A percentile compares a stretch with the other conserved stretches of the same genome.
These are phyloP conservation scores for Phoebastria nigripes DNA, from an alignment of 2,797 vertebrate genomes.

Conservation along the genomic window DNA sequence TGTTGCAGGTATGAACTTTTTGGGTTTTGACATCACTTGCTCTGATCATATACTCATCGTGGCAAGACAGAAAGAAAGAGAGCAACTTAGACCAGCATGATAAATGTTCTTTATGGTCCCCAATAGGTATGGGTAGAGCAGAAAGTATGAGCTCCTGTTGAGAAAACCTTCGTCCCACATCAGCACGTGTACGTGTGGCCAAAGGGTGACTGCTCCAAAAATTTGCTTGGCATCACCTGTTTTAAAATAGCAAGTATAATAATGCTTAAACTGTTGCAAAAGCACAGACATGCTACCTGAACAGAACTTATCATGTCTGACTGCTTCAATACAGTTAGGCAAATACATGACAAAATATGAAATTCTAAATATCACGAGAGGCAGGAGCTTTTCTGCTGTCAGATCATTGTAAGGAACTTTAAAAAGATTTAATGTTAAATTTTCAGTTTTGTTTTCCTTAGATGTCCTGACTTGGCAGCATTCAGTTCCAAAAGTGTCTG, in stretches of 20 bases:
- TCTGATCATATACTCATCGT: not conserved
- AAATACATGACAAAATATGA: not conserved
- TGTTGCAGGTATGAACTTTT: not conserved
- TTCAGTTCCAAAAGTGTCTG: constrained; percentile 29
- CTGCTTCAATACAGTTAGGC: not conserved
- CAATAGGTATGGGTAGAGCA: not conserved
- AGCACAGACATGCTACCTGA: not conserved
- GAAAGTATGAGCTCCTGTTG: not conserved
- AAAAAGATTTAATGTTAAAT: not conserved
- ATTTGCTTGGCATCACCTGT: not conserved
- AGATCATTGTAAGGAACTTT: not conserved
- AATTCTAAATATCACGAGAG: not conserved
- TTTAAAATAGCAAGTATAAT: not conserved
- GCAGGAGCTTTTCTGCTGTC: not conserved
- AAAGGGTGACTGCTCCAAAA: not conserved
- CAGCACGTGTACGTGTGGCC: accelerated
- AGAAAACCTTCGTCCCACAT: not conserved
- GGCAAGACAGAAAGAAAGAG: not conserved
- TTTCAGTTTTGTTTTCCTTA: constrained; percentile 49
- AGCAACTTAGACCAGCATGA: not conserved
- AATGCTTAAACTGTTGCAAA: not conserved
- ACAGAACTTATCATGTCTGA: not conserved
- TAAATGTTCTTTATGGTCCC: not conserved
- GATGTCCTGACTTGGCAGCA: constrained; percentile 26
- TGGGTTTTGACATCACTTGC: not conserved